Percentiles rank a stretch among this genome's conserved stretches.
Evolutionary conservation across 2,797 vertebrate species (phyloP).

Genomic region (Micromesistius poutassou): DNA sequence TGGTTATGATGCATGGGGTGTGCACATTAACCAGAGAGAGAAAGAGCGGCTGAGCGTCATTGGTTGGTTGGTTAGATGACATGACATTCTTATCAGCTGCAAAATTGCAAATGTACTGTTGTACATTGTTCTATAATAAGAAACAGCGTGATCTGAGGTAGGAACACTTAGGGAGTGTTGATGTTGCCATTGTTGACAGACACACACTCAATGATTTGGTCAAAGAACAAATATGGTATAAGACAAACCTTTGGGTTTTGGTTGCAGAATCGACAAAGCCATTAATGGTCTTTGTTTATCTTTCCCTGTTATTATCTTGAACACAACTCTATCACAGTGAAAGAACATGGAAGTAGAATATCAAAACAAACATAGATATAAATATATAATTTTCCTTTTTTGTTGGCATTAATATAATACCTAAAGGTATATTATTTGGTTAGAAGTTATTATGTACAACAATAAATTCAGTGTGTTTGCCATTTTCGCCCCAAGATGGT

Average conservation of each 20-base stretch:
- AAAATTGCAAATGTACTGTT: conserved; percentile 1
- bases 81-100: neutral
- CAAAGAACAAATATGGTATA: neutral
- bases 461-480: neutral
- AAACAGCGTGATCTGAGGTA: neutral
- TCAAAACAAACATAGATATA: neutral
- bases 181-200: neutral
- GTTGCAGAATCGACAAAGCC: neutral
- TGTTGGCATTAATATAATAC: no score
- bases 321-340: neutral
- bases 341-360: neutral
- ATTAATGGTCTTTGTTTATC: neutral
- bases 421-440: no score
- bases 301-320: neutral
- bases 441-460: no score
- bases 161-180: neutral
- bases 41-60: neutral
- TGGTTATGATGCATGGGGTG: no score
- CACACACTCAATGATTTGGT: neutral
- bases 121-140: neutral
- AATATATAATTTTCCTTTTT: no score
- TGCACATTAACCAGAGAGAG: neutral
- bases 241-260: neutral
- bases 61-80: neutral
- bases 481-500: neutral